A percentile compares a stretch with the other conserved stretches of the same genome.
phyloP scores from a whole-genome alignment of 2,113 vertebrate genomes.

The Neomonachus schauinslandi region DNA sequence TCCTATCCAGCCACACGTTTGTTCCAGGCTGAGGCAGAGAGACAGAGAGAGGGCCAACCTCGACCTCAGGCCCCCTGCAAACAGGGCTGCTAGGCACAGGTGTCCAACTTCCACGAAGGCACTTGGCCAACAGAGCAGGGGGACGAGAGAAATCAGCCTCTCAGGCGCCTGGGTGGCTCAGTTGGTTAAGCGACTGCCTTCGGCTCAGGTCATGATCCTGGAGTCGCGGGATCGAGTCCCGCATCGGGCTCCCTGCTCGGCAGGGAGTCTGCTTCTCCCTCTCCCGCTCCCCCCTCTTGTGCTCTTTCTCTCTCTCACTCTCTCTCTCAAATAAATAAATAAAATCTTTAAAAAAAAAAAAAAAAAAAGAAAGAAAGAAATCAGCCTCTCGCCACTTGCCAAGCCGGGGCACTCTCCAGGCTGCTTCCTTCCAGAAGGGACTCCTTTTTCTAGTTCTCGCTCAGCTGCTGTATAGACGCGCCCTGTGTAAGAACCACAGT shows the following conservation, averaged over 20 bases:
- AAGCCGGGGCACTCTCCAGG: rapidly evolving
- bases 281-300: too few species aligned
- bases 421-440: not conserved
- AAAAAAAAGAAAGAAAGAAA: not conserved
- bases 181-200: too few species aligned
- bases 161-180: too few species aligned
- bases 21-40: not conserved
- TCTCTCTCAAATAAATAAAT: too few species aligned
- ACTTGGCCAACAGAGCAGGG: not conserved
- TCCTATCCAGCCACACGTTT: not conserved
- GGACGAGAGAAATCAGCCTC: not conserved
- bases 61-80: not conserved
- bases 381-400: not conserved
- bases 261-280: too few species aligned
- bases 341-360: too few species aligned
- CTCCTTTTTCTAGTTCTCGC: not conserved
- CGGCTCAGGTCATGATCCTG: too few species aligned
- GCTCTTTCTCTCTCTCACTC: too few species aligned
- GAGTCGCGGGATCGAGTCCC: too few species aligned
- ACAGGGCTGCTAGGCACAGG: not conserved
- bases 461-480: not conserved
- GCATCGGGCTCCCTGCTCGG: too few species aligned
- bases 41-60: not conserved
- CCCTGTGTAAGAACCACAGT: not conserved
- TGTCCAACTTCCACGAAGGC: not conserved